Percentiles rank a stretch among this genome's conserved stretches.
Conservation (phyloP, 1,140 invertebrate genomes). For the Tribolium madens region DNA sequence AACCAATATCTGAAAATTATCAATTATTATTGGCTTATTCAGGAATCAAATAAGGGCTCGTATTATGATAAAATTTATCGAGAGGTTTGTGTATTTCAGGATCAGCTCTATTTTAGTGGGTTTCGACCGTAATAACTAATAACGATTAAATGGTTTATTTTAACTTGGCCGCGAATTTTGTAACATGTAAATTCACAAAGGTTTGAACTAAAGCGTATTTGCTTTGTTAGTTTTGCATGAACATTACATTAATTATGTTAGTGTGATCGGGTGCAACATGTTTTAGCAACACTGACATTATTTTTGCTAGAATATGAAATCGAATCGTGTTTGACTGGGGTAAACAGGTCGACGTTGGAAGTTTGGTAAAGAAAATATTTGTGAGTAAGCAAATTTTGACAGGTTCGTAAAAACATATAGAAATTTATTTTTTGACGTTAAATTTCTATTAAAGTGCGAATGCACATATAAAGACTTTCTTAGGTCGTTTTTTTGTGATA, state of each 20-base stretch:
- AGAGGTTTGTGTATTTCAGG: neutral
- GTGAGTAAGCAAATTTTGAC: neutral
- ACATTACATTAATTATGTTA: neutral
- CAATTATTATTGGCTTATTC: slow-evolving; percentile 24
- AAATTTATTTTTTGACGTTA: neutral
- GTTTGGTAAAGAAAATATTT: too few relatives aligned
- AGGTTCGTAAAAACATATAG: too few relatives aligned
- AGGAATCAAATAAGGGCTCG: neutral
- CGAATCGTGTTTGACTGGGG: neutral
- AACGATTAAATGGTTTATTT: slow-evolving; percentile 1
- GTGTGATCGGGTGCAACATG: neutral
- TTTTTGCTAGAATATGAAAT: neutral
- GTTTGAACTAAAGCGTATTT: neutral
- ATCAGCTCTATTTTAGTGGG: neutral
- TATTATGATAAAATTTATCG: neutral
- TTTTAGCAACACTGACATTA: neutral
- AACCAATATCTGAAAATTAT: slow-evolving; percentile 19
- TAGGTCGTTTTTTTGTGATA: neutral
- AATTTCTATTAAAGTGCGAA: neutral
- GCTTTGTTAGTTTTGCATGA: slow-evolving; percentile 13
- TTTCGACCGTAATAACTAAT: neutral
- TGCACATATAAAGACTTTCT: neutral
- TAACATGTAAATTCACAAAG: neutral
- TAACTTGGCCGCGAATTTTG: neutral
- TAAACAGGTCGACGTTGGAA: neutral